phyloP scores from a whole-genome alignment of 2,888 invertebrate genomes.

The Clepsis dumicolana region DNA sequence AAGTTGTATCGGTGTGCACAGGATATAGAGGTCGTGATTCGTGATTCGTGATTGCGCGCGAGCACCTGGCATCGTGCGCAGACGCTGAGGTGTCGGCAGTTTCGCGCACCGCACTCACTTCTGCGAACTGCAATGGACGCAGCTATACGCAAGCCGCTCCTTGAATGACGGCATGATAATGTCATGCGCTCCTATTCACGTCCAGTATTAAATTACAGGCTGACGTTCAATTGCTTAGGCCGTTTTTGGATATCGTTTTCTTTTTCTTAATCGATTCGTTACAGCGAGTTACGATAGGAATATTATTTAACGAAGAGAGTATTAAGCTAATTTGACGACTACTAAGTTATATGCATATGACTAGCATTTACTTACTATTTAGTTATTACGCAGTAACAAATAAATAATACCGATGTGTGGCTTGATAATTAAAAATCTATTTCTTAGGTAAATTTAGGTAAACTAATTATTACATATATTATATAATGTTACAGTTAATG shows the following conservation, averaged over 20 bases:
- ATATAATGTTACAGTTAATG: no score
- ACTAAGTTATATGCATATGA: no score
- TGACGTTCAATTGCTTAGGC: constrained; percentile 46
- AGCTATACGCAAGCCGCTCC: constrained; percentile 58
- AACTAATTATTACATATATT: no score
- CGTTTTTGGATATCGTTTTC: not conserved
- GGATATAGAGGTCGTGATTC: constrained; percentile 1
- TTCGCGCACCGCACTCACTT: constrained; percentile 47
- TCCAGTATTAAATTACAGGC: constrained; percentile 67
- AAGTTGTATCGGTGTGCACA: constrained; percentile 9
- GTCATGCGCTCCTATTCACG: constrained; percentile 70
- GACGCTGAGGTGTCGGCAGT: constrained; percentile 45
- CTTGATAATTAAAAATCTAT: no score
- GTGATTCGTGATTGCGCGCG: not conserved
- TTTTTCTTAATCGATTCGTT: not conserved
- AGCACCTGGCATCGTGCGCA: constrained; percentile 38
- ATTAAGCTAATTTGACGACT: not conserved
- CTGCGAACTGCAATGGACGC: constrained; percentile 65
- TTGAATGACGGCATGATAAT: constrained; percentile 72
- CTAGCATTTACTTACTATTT: no score
- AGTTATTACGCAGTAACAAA: no score
- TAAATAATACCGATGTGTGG: no score
- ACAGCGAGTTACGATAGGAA: no score
- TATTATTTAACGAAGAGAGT: not conserved
- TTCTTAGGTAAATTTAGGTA: no score